Evolutionary conservation across 53 echinoderm and acorn worm genomes (phyloP).

Genomic region (Patiria pectinifera): DNA sequence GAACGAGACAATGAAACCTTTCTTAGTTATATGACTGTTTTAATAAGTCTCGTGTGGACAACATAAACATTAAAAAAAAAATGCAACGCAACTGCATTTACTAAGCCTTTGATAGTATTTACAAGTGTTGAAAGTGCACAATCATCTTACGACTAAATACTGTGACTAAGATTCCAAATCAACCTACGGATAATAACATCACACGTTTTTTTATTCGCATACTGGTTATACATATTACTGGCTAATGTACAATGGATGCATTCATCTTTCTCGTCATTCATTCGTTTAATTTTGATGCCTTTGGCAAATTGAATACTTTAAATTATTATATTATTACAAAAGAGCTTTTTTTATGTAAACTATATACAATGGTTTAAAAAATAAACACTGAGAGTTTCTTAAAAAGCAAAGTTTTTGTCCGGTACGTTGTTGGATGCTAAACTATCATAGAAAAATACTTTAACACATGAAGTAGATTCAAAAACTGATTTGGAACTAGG

Average conservation of each 20-base stretch:
- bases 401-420: background rate
- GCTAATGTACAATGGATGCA: conserved; percentile 28
- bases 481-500: background rate
- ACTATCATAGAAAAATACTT: conserved; percentile 55
- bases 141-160: background rate
- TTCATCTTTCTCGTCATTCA: conserved; percentile 18
- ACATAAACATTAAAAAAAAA: conserved; percentile 28
- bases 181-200: conserved; percentile 14
- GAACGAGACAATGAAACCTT: background rate
- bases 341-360: conserved; percentile 1
- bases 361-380: conserved; percentile 56
- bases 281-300: conserved; percentile 37
- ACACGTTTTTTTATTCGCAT: conserved; percentile 21
- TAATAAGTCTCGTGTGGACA: conserved; percentile 21
- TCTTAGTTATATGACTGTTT: conserved; percentile 35
- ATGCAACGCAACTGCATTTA: conserved; percentile 38
- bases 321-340: conserved; percentile 56
- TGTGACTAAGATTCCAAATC: conserved; percentile 31
- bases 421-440: background rate
- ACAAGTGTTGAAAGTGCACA: conserved; percentile 17
- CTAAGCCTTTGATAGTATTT: conserved; percentile 42
- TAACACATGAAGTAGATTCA: conserved; percentile 19
- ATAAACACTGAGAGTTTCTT: conserved; percentile 29
- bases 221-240: background rate
- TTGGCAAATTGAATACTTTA: conserved; percentile 64